A percentile compares a stretch with the other conserved stretches of the same genome.
Evolutionary conservation across 2,888 invertebrate genomes (phyloP).

Genomic region (Andrena praecox): DNA sequence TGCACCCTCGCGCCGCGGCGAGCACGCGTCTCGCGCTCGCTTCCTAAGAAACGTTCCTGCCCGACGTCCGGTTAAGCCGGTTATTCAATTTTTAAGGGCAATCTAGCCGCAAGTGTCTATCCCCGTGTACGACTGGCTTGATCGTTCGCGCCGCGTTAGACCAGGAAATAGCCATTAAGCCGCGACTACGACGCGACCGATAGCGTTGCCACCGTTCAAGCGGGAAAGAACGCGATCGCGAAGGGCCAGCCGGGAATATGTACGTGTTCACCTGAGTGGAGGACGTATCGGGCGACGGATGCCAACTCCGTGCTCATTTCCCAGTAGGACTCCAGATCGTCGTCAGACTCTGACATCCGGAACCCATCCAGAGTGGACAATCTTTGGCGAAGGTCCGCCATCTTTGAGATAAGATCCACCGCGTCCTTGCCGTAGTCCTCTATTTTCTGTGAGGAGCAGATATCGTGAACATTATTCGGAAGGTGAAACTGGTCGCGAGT

Average conservation of each 20-base stretch:
- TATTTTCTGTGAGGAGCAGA: constrained; percentile 86
- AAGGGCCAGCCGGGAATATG: background rate
- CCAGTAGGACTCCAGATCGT: constrained; percentile 86
- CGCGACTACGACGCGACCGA: constrained; percentile 7
- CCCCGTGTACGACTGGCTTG: constrained; percentile 12
- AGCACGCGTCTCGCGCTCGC: constrained; percentile 35
- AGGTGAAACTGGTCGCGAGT: no score
- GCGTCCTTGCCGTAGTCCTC: constrained; percentile 89
- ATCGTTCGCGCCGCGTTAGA: constrained; percentile 24
- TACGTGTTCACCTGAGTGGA: constrained; percentile 76
- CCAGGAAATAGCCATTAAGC: constrained; percentile 27
- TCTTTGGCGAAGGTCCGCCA: constrained; percentile 88
- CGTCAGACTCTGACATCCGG: constrained; percentile 87
- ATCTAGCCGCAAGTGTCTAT: constrained; percentile 52
- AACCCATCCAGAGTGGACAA: constrained; percentile 86
- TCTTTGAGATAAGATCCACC: constrained; percentile 86
- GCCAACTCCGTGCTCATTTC: constrained; percentile 85
- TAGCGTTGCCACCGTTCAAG: constrained; percentile 19
- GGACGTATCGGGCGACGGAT: constrained; percentile 73
- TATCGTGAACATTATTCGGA: no score
- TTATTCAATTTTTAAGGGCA: constrained; percentile 58
- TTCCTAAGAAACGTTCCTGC: constrained; percentile 40
- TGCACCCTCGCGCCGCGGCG: constrained; percentile 33
- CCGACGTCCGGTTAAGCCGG: constrained; percentile 63
- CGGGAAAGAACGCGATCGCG: background rate